Evolutionary conservation across 2,888 invertebrate genomes (phyloP).

Genomic region (Aphidoletes aphidimyza): DNA sequence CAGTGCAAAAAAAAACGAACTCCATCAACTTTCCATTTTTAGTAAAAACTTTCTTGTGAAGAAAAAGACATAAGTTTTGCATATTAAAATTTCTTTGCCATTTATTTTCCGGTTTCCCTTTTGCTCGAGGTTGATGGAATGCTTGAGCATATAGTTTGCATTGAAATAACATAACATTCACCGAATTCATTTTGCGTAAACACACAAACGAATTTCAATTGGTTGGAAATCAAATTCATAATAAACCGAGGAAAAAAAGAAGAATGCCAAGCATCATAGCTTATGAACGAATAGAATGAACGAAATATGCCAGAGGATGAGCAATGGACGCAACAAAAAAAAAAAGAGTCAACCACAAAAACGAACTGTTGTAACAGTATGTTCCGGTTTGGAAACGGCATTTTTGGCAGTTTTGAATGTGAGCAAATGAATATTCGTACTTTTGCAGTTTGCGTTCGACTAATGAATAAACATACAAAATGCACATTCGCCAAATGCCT

Average conservation of each 20-base stretch:
- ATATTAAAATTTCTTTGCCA: constrained; percentile 24
- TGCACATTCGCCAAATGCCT: not conserved
- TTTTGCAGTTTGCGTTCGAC: not conserved
- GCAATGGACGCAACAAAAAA: not conserved
- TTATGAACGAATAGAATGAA: not conserved
- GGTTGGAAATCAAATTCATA: constrained; percentile 8
- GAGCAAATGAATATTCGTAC: not conserved
- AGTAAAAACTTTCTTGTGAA: not conserved
- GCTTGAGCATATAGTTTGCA: too few species aligned
- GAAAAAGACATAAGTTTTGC: constrained; percentile 29
- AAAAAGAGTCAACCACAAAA: not conserved
- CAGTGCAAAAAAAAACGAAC: not conserved
- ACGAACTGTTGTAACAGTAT: not conserved
- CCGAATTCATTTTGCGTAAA: constrained; percentile 3
- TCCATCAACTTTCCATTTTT: constrained; percentile 17
- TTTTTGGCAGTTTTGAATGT: not conserved
- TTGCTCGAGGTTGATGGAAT: not conserved
- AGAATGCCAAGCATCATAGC: too few species aligned
- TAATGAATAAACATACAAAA: constrained; percentile 46
- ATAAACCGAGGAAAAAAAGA: too few species aligned
- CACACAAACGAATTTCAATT: constrained; percentile 2
- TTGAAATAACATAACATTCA: not conserved
- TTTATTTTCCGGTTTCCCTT: not conserved
- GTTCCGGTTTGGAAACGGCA: not conserved
- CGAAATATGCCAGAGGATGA: not conserved